A percentile compares a stretch with the other conserved stretches of the same genome.
Evolutionary conservation across 2,888 invertebrate species (phyloP).

Genomic region (Drosophila leonis): DNA sequence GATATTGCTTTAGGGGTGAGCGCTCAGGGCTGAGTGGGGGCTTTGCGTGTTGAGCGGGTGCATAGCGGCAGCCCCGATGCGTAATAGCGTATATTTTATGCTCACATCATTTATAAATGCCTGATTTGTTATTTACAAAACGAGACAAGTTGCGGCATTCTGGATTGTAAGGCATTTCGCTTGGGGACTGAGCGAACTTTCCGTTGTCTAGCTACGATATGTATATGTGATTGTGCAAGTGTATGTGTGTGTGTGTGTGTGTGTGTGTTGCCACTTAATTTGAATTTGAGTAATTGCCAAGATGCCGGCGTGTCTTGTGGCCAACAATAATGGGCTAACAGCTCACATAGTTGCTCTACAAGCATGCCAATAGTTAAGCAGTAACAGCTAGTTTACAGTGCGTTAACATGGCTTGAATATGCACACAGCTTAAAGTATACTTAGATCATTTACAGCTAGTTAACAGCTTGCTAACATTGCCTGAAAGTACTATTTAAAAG

Average conservation of each 20-base stretch:
- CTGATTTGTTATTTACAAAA: slow-evolving; percentile 85
- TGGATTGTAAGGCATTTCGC: slow-evolving; percentile 57
- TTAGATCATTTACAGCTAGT: not conserved
- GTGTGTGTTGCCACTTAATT: slow-evolving; percentile 68
- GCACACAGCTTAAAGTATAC: not conserved
- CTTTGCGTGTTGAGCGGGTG: slow-evolving; percentile 6
- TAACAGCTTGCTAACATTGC: not conserved
- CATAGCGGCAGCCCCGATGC: slow-evolving; percentile 27
- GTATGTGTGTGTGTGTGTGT: slow-evolving; percentile 39
- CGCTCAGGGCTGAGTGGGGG: not conserved
- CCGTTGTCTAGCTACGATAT: slow-evolving; percentile 22
- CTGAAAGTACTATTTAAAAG: not conserved
- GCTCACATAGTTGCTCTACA: not conserved
- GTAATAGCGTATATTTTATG: slow-evolving; percentile 74
- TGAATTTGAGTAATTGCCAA: slow-evolving; percentile 81
- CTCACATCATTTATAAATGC: slow-evolving; percentile 85
- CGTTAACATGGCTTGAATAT: not conserved
- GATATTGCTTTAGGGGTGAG: slow-evolving; percentile 18
- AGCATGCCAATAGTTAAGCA: not conserved
- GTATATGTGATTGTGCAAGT: slow-evolving; percentile 8
- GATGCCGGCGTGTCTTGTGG: slow-evolving; percentile 55
- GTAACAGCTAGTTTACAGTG: not conserved
- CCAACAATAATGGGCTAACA: slow-evolving; percentile 35
- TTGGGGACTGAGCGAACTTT: slow-evolving; percentile 19
- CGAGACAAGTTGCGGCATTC: slow-evolving; percentile 80